Conservation (phyloP, 2,888 invertebrate genomes). For the Chymomyza fuscimana region DNA sequence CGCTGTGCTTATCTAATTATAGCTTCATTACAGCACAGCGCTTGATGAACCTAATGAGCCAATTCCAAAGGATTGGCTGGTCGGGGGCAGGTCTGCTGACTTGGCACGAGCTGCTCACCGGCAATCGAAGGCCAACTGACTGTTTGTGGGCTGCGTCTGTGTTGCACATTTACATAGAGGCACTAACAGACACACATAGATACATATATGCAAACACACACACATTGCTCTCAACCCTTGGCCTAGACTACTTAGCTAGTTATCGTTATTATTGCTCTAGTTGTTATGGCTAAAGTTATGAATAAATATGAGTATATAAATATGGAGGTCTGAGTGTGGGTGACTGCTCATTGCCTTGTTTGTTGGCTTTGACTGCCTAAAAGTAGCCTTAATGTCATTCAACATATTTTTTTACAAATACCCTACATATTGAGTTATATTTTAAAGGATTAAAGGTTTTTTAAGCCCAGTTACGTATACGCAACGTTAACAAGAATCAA, state of each 20-base stretch:
- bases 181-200: background rate
- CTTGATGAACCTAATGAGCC: slow-evolving; percentile 57
- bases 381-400: slow-evolving; percentile 18
- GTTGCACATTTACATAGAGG: background rate
- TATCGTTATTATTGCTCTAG: slow-evolving; percentile 47
- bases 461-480: background rate
- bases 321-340: background rate
- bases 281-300: background rate
- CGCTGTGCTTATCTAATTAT: slow-evolving; percentile 68
- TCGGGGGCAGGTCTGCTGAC: slow-evolving; percentile 13
- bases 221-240: slow-evolving; percentile 19
- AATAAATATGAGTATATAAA: background rate
- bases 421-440: background rate
- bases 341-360: background rate
- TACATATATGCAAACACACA: too few relatives aligned
- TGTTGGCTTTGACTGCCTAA: slow-evolving; percentile 22
- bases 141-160: slow-evolving; percentile 10
- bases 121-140: slow-evolving; percentile 27
- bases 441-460: background rate
- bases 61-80: slow-evolving; percentile 9
- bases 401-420: background rate
- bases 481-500: too few relatives aligned
- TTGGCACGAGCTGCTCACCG: background rate
- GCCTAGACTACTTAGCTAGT: slow-evolving; percentile 41
- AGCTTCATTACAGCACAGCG: slow-evolving; percentile 66